Evolutionary conservation across 2,888 invertebrate species (phyloP), one percentile per base, ranked within the genome.

Genomic region (Caenorhabditis sp.): DNA sequence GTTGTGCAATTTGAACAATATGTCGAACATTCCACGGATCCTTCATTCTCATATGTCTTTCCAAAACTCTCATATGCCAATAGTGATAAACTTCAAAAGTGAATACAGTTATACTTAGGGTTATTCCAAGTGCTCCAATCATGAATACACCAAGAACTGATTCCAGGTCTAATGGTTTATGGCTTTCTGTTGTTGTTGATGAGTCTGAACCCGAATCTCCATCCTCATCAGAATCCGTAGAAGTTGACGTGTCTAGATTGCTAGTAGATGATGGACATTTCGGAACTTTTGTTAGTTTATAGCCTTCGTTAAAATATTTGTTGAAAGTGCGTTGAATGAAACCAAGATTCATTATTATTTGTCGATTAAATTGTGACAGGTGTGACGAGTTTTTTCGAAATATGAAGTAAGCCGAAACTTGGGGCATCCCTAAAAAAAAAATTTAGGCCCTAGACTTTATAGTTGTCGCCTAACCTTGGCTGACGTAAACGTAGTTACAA

Each of bases 401-500:
- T 17, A 77, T 77, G n/a, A 78, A 67, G 49, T 74, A 74, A 7
- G 76, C 58, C 8, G 74, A 72, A 17, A 70, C 67, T 67, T 80
- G 80, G 4, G 80, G 80, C 59, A 80, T 65, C 31, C 80, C 71
- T 76, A 21, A 27, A 63, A 21, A 8, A 8, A 26, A 23, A 12
- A 17, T 1, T 66, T 60, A 21, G 20, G 12, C n/a, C 17, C 25
- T 20, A 50, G 5, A 62, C 1, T 58, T 43, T 59, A 21, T 3
- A 23, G 25, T 57, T 38, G 10, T 62, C 7, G 12, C 14, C 25
- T 21, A 38, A 76, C 78, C 82, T 50, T 83, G 69, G 21, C 72
- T 81, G 12, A 83, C 77, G 58, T 81, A 83, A 14, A 83, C 78
- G 23, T 80, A 66, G 50, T 82, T 78, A 58, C 83, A 83, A 21